These are phyloP conservation scores for Florisuga fusca DNA, from an alignment of 2,797 vertebrate species.

Conservation along the genomic window DNA sequence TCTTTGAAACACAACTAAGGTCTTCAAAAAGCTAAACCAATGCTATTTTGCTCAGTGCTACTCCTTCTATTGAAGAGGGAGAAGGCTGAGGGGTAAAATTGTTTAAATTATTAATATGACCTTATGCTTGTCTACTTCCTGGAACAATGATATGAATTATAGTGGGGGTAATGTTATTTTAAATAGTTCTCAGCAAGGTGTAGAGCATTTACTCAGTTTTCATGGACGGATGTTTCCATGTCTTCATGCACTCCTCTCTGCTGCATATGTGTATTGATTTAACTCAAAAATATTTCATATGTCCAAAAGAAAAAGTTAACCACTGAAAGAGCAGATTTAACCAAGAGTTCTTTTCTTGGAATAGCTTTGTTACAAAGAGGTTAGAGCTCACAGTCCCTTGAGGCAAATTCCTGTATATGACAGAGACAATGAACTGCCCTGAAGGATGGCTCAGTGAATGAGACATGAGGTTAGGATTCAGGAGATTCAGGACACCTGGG, in stretches of 20 bases:
- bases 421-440: constrained; percentile 8
- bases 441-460: constrained; percentile 21
- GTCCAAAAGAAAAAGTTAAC: neutral
- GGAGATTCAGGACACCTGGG: constrained; percentile 42
- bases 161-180: constrained; percentile 22
- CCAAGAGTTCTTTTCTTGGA: neutral
- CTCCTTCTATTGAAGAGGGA: neutral
- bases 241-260: neutral
- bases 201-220: neutral
- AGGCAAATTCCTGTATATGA: constrained; percentile 10
- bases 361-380: neutral
- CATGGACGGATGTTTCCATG: neutral
- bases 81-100: neutral
- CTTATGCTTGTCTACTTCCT: neutral
- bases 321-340: neutral
- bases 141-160: constrained; percentile 39
- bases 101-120: constrained; percentile 57
- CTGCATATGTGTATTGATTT: neutral
- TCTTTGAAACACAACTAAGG: constrained; percentile 35
- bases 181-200: constrained; percentile 55
- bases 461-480: neutral
- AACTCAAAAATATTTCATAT: neutral
- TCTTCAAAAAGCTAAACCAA: constrained; percentile 32
- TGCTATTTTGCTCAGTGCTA: neutral
- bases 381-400: neutral